Evolutionary conservation across 30 jellyfish, hydroid and myxozoan species (phyloP), one percentile per base, ranked within the genome.

Genomic region (Cassiopea xamachana): DNA sequence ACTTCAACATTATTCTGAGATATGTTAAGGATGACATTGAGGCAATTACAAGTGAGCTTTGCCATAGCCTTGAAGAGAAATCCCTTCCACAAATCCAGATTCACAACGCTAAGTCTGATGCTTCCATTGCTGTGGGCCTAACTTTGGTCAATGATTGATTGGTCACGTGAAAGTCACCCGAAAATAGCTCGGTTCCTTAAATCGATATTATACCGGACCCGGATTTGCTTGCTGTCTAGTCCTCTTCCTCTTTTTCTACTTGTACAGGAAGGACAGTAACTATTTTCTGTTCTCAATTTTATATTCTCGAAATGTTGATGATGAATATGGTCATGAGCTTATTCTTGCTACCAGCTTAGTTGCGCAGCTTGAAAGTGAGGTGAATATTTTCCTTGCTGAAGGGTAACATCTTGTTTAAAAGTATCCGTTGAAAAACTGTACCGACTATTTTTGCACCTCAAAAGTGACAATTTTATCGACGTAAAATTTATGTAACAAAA

Each of bases 11-110:
- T 95, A 51, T 70, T 92, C 60, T 82, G 87, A 1, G 59, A 48
- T 48, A 91, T 87, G 88, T 91, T 91, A 49, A 95, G 50, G 1
- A 90, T 80, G 64, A 95, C 62, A 64, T 95, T 95, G 80, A 92
- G 74, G 92, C 99, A 95, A n/a, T 91, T 91, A 90, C 99, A 95
- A 75, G 60, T 70, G 51, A 64, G 94, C 78, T 78, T 86, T 7
- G 83, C 92, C 98, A 94, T 89, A 19, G 16, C 16, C 7, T 9
- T 1, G 17, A 1, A 27, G 50, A 43, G 10, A 16, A 18, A 4
- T 71, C 1, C 80, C 80, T 43, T 19, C 46, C 2, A 67, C 39
- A 67, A 67, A 14, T 67, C 7, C n/a, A 14, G 50, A 27, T 43
- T 71, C 55, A 18, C 80, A 55, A 12, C 10, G 27, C 15, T 2